Evolutionary conservation across 2,888 invertebrate genomes (phyloP).

Genomic region (Dorcus parallelipipedus): DNA sequence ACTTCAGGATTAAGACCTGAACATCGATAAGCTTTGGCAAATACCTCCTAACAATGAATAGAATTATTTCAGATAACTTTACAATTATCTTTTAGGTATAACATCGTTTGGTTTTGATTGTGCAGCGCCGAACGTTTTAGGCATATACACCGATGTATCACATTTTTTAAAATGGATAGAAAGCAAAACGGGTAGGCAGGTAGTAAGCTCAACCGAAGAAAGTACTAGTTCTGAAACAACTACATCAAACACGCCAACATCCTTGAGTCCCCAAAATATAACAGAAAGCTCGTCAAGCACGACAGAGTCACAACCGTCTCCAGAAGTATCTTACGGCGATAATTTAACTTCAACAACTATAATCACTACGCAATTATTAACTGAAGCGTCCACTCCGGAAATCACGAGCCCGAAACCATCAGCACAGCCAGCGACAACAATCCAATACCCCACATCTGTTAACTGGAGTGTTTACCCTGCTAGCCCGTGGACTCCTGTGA

Average conservation of each 20-base stretch:
- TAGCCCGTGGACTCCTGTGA: constrained; percentile 9
- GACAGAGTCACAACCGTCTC: neutral
- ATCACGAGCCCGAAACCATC: too few relatives aligned
- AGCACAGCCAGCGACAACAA: too few relatives aligned
- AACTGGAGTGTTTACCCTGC: constrained; percentile 11
- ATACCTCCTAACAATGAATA: neutral
- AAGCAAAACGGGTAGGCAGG: constrained; percentile 26
- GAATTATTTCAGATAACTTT: neutral
- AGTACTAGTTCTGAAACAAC: too few relatives aligned
- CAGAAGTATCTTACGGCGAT: too few relatives aligned
- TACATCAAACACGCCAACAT: too few relatives aligned
- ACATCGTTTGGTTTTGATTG: constrained; percentile 68
- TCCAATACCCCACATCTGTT: neutral
- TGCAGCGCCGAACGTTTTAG: constrained; percentile 55
- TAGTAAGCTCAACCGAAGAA: too few relatives aligned
- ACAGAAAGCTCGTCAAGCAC: neutral
- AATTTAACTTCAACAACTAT: too few relatives aligned
- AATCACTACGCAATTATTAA: too few relatives aligned
- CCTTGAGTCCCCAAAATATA: too few relatives aligned
- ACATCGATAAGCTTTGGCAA: too few relatives aligned
- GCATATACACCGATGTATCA: constrained; percentile 62
- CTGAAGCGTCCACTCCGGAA: too few relatives aligned
- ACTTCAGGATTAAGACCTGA: too few relatives aligned
- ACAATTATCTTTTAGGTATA: constrained; percentile 49
- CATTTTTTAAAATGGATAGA: constrained; percentile 56